Percentiles rank a stretch among this genome's conserved stretches.
phyloP scores from a whole-genome alignment of 2,113 vertebrate genomes.

The Ia io region DNA sequence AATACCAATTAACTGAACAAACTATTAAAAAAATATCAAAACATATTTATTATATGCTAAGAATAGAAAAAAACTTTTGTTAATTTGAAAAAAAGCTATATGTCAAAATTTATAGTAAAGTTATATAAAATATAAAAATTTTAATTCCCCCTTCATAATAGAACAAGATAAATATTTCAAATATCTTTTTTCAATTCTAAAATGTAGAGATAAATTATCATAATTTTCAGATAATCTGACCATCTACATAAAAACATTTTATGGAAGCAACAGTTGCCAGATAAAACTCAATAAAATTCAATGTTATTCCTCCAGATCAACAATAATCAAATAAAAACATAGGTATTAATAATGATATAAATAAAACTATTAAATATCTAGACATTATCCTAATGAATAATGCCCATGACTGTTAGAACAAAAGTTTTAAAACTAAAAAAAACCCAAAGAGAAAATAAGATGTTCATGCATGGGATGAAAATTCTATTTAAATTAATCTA shows the following conservation, averaged over 20 bases:
- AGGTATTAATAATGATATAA: neutral
- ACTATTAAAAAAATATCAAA: neutral
- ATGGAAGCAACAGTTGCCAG: neutral
- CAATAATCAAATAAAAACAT: neutral
- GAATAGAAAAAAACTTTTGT: neutral
- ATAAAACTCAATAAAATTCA: conserved; percentile 15
- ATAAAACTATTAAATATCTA: neutral
- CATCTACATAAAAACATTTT: neutral
- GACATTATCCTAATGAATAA: neutral
- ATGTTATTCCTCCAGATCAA: neutral
- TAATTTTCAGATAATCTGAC: neutral
- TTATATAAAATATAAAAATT: neutral
- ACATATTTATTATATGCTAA: neutral
- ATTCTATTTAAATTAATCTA: neutral
- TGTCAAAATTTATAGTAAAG: conserved; percentile 1
- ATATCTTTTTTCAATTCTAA: neutral
- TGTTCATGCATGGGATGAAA: neutral
- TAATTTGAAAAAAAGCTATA: neutral
- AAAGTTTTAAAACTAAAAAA: neutral
- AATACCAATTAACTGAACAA: neutral
- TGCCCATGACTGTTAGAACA: neutral
- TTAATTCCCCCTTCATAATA: neutral
- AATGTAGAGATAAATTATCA: neutral
- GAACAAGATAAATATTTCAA: neutral
- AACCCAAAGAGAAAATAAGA: neutral